phyloP scores from a whole-genome alignment of 2,888 invertebrate genomes.

The Cryptocephalus primarius region DNA sequence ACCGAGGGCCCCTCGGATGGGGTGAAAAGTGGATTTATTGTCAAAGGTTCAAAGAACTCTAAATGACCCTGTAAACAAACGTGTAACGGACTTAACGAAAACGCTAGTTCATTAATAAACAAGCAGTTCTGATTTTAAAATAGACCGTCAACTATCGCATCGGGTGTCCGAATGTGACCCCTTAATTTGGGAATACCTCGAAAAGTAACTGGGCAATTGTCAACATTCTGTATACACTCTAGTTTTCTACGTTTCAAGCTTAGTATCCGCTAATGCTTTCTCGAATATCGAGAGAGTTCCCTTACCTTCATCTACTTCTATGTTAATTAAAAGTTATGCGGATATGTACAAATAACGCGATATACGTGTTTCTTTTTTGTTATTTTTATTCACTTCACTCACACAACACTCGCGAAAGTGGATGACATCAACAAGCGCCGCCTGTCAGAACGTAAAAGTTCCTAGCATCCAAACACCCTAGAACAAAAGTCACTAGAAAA shows the following conservation, averaged over 20 bases:
- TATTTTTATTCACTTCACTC: conserved; percentile 23
- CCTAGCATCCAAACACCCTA: too few species aligned
- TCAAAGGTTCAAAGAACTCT: conserved; percentile 26
- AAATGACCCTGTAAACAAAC: conserved; percentile 22
- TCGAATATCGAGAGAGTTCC: neutral
- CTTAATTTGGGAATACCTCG: conserved; percentile 18
- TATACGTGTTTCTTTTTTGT: conserved; percentile 12
- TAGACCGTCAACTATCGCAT: too few species aligned
- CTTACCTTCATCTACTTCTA: conserved; percentile 37
- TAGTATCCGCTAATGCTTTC: too few species aligned
- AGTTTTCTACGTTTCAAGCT: neutral
- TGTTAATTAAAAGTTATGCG: conserved; percentile 27
- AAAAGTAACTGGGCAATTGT: conserved; percentile 17
- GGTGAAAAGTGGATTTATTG: conserved; percentile 2
- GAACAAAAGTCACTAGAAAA: too few species aligned
- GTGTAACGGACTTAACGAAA: conserved; percentile 3
- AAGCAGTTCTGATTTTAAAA: too few species aligned
- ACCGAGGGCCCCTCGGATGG: too few species aligned
- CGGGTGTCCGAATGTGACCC: conserved; percentile 17
- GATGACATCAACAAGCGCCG: too few species aligned
- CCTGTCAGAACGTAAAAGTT: too few species aligned
- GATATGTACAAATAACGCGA: conserved; percentile 30
- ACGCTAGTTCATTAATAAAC: too few species aligned
- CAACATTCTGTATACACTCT: conserved; percentile 5
- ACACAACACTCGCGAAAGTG: conserved; percentile 30